Conservation (phyloP, 2,797 vertebrate genomes). For the Hylomyscus alleni region DNA sequence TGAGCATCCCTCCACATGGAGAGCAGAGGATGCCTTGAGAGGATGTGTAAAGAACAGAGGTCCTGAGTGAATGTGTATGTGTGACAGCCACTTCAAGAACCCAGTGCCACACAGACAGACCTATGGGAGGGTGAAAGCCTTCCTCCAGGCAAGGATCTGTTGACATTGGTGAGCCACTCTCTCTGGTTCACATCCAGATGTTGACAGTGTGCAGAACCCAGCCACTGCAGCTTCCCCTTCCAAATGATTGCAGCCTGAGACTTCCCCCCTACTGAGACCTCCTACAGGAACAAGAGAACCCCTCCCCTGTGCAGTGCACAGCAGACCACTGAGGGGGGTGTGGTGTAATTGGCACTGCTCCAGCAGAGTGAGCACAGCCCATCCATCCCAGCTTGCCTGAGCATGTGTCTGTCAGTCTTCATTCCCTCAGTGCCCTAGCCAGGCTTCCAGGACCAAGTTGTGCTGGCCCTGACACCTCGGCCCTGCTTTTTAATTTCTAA, state of each 20-base stretch:
- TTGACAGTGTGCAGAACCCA: neutral
- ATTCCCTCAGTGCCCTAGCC: neutral
- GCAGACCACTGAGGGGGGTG: no score
- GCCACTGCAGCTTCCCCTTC: neutral
- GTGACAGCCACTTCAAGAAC: neutral
- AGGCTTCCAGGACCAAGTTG: neutral
- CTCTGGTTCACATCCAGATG: neutral
- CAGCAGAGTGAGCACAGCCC: neutral
- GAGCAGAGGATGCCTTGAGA: neutral
- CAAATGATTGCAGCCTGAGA: neutral
- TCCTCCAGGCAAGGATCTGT: neutral
- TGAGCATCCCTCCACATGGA: neutral
- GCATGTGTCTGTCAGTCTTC: neutral
- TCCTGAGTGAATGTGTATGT: neutral
- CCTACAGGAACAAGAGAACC: neutral
- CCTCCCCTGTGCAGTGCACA: neutral
- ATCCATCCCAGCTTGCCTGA: neutral
- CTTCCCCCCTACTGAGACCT: neutral
- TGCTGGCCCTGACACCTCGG: neutral
- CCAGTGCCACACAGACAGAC: neutral
- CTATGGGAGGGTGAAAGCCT: neutral
- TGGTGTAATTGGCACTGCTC: neutral
- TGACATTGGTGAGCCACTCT: neutral
- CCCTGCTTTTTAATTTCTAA: neutral
- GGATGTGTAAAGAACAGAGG: neutral